Evolutionary conservation across 2,113 vertebrate genomes (phyloP).

Genomic region (Tringa solitaria): DNA sequence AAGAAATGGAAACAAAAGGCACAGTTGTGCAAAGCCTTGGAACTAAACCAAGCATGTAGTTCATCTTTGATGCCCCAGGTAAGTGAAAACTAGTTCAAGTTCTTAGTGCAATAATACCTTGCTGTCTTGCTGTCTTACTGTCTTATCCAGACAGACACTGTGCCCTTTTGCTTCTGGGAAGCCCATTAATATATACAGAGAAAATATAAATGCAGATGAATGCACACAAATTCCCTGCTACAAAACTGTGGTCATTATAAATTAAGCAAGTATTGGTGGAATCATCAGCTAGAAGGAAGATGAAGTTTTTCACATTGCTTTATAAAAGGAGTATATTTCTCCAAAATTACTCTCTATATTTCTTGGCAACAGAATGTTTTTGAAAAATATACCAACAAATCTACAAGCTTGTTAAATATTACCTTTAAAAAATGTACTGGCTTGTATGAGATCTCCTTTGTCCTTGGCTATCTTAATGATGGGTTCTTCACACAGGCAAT

Average conservation of each 20-base stretch:
- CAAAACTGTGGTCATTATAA: neutral
- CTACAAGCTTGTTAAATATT: neutral
- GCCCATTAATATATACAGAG: neutral
- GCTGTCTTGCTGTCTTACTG: neutral
- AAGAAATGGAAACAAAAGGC: constrained; percentile 3
- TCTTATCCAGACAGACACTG: neutral
- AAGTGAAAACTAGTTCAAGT: neutral
- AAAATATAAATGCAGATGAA: neutral
- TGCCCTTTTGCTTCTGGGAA: neutral
- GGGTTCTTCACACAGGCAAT: neutral
- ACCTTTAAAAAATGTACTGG: neutral
- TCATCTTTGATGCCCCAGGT: neutral
- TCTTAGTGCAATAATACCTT: neutral
- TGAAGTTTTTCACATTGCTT: neutral
- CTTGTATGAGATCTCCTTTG: neutral
- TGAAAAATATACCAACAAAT: neutral
- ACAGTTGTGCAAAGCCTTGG: constrained; percentile 3
- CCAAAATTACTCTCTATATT: neutral
- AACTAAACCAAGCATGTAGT: neutral
- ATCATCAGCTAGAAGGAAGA: neutral
- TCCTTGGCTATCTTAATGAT: neutral
- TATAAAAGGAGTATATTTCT: neutral
- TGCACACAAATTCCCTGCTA: neutral
- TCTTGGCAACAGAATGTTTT: neutral
- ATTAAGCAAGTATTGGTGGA: neutral